Evolutionary conservation across 2,888 invertebrate genomes (phyloP), one percentile per base, ranked within the genome.

Genomic region (Heliconius sara): DNA sequence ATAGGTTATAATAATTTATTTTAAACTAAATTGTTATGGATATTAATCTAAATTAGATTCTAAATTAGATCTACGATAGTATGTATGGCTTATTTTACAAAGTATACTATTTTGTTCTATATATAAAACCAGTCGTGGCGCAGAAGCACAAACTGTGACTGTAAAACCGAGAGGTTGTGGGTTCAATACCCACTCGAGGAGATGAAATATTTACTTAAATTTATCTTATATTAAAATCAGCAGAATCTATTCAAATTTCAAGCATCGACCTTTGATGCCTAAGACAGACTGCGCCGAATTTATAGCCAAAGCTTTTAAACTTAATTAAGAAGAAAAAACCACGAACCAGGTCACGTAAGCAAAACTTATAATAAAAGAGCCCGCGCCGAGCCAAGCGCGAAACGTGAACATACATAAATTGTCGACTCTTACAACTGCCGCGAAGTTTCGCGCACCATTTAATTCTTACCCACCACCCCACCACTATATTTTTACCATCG

Each of bases 361-460:
- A 72, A 39, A 63, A 76, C 68, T 76, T 65, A 75, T 75, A 73
- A 73, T 73, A 79, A 76, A 71, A 73, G 76, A 78, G 43, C 65
- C 68, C 82, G 80, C 78, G 75, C 82, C 80, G 76, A 74, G 76
- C 77, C 81, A 77, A 78, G 77, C 82, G 78, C 75, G 83, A 79
- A 81, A 85, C 91, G 91, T 91, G 93, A 85, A 87, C 90, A 87
- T 87, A 91, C 93, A 93, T 93, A 93, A 93, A 93, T 93, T 91
- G 82, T 79, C 80, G 87, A 85, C 86, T 84, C 82, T 39, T 85
- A 85, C 87, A 88, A 79, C 79, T 80, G 83, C 87, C 88, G 86
- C 89, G 89, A 91, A 92, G 90, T 93, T 91, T 27, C 27, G 91
- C 93, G 91, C 93, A 88, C 93, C 93, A 94, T 94, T 34, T 94